Evolutionary conservation across 1,140 invertebrate genomes (phyloP).

Genomic region (Agrypnia vestita): DNA sequence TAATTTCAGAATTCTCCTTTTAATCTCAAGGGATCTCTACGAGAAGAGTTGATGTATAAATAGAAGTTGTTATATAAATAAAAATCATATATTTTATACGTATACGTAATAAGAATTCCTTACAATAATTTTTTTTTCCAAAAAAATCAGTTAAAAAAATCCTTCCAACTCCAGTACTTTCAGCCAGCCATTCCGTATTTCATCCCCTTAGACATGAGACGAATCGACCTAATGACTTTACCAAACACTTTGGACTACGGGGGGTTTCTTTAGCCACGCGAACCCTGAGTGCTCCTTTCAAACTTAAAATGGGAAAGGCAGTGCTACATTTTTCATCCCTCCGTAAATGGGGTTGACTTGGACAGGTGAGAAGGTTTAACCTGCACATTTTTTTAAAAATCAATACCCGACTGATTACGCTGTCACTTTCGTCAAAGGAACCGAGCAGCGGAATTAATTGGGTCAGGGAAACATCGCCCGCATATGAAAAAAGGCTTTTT

Average conservation of each 20-base stretch:
- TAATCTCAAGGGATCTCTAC: no score
- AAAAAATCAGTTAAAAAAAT: neutral
- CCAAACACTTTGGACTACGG: neutral
- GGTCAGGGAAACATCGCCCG: no score
- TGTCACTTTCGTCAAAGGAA: neutral
- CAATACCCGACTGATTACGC: constrained; percentile 6
- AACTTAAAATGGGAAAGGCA: constrained; percentile 8
- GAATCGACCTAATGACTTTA: constrained; percentile 18
- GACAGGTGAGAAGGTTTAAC: constrained; percentile 15
- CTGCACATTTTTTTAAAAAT: neutral
- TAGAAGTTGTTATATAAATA: no score
- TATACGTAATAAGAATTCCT: no score
- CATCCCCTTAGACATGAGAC: constrained; percentile 16
- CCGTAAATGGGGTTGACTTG: constrained; percentile 1
- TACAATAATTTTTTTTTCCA: no score
- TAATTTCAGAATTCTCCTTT: no score
- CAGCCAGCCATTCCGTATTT: constrained; percentile 5
- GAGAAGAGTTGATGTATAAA: no score
- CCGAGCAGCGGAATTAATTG: no score
- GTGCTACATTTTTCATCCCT: constrained; percentile 15
- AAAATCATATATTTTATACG: no score
- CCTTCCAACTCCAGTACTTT: neutral
- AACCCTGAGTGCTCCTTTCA: constrained; percentile 13
- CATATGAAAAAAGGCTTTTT: no score
- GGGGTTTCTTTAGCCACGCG: neutral